phyloP scores from a whole-genome alignment of 2,797 vertebrate genomes.

The Sphenopsis melanotis region DNA sequence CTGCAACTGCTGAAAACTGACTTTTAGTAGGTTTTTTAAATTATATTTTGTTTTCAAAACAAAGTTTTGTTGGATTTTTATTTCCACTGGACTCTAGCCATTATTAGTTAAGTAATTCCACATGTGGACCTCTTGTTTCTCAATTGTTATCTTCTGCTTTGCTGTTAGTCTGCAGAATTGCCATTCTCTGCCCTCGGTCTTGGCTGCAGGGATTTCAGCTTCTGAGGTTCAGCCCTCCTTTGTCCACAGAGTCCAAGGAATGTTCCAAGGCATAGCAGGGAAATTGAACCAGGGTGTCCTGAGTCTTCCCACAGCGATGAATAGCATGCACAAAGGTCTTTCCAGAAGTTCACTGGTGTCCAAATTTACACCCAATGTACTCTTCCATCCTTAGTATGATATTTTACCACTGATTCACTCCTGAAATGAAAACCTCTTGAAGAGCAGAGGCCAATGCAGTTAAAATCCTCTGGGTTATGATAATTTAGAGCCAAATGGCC shows the following conservation, averaged over 20 bases:
- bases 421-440: slow-evolving; percentile 76
- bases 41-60: slow-evolving; percentile 3
- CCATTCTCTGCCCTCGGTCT: neutral
- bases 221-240: neutral
- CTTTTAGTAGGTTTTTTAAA: neutral
- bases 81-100: neutral
- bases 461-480: slow-evolving; percentile 49
- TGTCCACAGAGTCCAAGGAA: neutral
- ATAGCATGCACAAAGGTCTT: neutral
- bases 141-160: neutral
- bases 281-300: neutral
- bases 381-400: slow-evolving; percentile 22
- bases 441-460: slow-evolving; percentile 36
- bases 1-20: neutral
- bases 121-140: neutral
- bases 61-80: neutral
- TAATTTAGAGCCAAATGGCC: slow-evolving; percentile 45
- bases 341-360: neutral
- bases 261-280: neutral
- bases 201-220: neutral
- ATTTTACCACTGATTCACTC: slow-evolving; percentile 79
- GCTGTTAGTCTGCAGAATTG: neutral
- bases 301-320: neutral
- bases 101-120: neutral
- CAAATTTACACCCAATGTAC: neutral